These are phyloP conservation scores for Asbolus verrucosus DNA, from an alignment of 1,140 invertebrate genomes.

Conservation along the genomic window DNA sequence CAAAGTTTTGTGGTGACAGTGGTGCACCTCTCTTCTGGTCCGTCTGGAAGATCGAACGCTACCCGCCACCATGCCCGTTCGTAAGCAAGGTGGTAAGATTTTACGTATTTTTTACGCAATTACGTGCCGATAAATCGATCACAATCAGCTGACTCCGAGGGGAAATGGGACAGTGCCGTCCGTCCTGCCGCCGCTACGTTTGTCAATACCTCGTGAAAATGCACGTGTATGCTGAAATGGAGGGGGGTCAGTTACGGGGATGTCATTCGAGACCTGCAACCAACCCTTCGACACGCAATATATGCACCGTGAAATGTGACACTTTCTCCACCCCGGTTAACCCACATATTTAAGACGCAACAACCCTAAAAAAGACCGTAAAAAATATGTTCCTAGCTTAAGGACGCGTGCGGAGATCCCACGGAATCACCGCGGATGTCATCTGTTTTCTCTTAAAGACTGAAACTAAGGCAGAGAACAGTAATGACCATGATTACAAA, in stretches of 20 bases:
- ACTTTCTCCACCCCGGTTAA: background rate
- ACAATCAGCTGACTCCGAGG: slow-evolving; percentile 40
- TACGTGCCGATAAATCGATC: slow-evolving; percentile 35
- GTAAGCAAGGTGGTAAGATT: slow-evolving; percentile 52
- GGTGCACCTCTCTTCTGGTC: background rate
- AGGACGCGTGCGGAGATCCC: background rate
- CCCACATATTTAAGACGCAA: background rate
- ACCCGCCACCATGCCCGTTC: slow-evolving; percentile 46
- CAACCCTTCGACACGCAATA: background rate
- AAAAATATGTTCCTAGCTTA: slow-evolving; percentile 2
- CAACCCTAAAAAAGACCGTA: background rate
- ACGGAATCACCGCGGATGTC: background rate
- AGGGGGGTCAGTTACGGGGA: slow-evolving; percentile 28
- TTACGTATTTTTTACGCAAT: slow-evolving; percentile 32
- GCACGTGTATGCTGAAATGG: slow-evolving; percentile 28
- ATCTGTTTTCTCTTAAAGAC: no score
- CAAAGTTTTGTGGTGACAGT: slow-evolving; percentile 1
- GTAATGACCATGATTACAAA: no score
- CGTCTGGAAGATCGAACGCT: background rate
- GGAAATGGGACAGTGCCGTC: slow-evolving; percentile 15
- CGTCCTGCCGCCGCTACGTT: background rate
- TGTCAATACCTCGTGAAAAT: slow-evolving; percentile 44
- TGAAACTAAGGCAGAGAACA: no score
- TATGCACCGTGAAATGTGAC: background rate
- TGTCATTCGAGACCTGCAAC: background rate